Base-by-base conservation (phyloP, 1,140 invertebrate species). In the Vanessa tameamea region DNA sequence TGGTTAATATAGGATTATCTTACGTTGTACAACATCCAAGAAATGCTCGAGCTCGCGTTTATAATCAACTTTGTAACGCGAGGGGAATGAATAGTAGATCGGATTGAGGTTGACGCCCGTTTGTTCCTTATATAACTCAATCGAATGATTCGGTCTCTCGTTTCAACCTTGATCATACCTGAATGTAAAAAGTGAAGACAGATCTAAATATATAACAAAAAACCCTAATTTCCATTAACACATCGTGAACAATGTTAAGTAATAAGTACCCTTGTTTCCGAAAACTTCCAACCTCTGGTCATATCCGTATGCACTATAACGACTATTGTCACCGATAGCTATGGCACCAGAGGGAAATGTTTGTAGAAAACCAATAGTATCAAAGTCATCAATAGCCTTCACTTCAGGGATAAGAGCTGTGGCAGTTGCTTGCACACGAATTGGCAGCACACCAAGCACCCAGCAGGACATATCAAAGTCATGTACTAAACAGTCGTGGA, bases 401-500 rank as follows among this genome's bases (percentile, higher is more conserved):
- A 96, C 93, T 71, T 95, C 95, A 4, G 94, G 93, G 59, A 94
- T 93, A 72, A 95, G 92, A 1, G 94, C 93, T 6, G 89, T 78
- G 16, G 93, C 94, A 9, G 92, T 84, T 4, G 93, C 93, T 77
- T 93, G 94, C 1, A 96, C 94, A 79, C 89, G 93, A 3, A 80
- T 84, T 1, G 95, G 95, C 64, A 92, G 93, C 84, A 95, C 95
- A 8, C 95, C 95, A 23, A 95, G 82, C n/a, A 95, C 78, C 94
- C 94, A 95, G 69, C 93, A 93, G 5, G 93, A 83, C 78, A 95
- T 88, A 74, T 96, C 96, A 72, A 97, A 94, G 84, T 96, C 96
- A 76, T 96, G 96, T 8, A 96, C 95, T 64, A 95, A 93, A 74
- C 95, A 96, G 82, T 96, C 96, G 72, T 96, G 95, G 78, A 95